Base-by-base conservation (phyloP, 1,140 invertebrate genomes). In the Magallana angulata region DNA sequence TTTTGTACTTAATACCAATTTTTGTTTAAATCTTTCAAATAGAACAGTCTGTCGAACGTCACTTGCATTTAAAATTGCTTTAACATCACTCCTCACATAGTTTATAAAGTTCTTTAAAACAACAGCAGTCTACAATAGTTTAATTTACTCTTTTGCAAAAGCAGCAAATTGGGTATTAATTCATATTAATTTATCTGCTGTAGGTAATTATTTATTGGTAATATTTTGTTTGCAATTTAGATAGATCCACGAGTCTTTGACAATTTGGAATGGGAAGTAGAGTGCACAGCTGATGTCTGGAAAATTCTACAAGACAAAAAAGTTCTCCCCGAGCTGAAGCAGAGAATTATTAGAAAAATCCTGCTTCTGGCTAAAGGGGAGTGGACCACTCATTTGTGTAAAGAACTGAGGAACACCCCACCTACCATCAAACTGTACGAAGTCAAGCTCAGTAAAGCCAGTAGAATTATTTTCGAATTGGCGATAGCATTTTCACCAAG, bases 261-360 rank as follows among this genome's bases (percentile, higher is more conserved):
- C 60, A 92, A 91, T 85, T 87, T 93, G 57, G 92, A 91, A 36
- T 94, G 94, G 94, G 93, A 94, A 64, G 91, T 94, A 7, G 93
- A 94, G 85, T 94, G 94, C 83, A 94, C 94, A 16, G 88, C 91
- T 57, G 91, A 93, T 57, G 92, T 93, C 14, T 93, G 92, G 92
- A 92, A 91, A 82, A 90, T 88, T 11, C 87, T 93, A 14, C 82
- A 89, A 14, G 88, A 92, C 60, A 91, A 92, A 82, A 88, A 91
- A 57, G 86, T 94, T 9, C 60, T 89, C 11, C 62, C 88, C 4
- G 85, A 88, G 11, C 58, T 93, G 7, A 94, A 93, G 84, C 87
- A 88, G 18, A 84, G 90, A 12, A 90, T 92, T 18, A 88, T 94
- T 1, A 71, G 87, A 1, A 89, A 91, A 80, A 91, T 94, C 48